These are phyloP conservation scores for Apomyelois bistriatella DNA, from an alignment of 2,888 invertebrate species.

Conservation along the genomic window DNA sequence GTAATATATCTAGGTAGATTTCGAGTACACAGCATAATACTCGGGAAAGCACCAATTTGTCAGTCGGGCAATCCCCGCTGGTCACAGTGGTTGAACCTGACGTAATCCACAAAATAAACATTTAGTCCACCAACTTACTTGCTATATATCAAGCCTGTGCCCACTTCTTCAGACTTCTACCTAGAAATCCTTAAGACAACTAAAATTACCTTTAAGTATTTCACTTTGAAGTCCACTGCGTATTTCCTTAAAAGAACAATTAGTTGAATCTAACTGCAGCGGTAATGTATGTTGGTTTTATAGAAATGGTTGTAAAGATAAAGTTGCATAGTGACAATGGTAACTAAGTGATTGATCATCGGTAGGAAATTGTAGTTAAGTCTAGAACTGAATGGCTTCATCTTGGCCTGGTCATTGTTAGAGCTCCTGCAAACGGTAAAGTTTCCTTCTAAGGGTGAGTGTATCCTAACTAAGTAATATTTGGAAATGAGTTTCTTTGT, in stretches of 20 bases:
- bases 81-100: slow-evolving; percentile 12
- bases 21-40: background rate
- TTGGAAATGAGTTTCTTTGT: too few relatives aligned
- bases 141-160: slow-evolving; percentile 31
- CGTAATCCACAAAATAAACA: slow-evolving; percentile 18
- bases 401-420: slow-evolving; percentile 20
- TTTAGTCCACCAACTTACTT: slow-evolving; percentile 27
- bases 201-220: background rate
- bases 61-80: background rate
- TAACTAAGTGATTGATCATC: slow-evolving; percentile 39
- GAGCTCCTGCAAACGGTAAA: background rate
- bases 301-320: background rate
- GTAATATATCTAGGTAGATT: background rate
- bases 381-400: slow-evolving; percentile 29
- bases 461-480: background rate
- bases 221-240: background rate
- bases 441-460: background rate
- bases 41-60: background rate
- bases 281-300: slow-evolving; percentile 3
- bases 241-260: background rate
- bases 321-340: slow-evolving; percentile 14
- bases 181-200: background rate
- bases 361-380: slow-evolving; percentile 36
- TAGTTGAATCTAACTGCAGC: background rate
- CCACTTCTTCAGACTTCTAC: slow-evolving; percentile 14